Evolutionary conservation across 30 jellyfish, hydroid and myxozoan genomes (phyloP), one percentile per base, ranked within the genome.

Genomic region (Aurelia sp.): DNA sequence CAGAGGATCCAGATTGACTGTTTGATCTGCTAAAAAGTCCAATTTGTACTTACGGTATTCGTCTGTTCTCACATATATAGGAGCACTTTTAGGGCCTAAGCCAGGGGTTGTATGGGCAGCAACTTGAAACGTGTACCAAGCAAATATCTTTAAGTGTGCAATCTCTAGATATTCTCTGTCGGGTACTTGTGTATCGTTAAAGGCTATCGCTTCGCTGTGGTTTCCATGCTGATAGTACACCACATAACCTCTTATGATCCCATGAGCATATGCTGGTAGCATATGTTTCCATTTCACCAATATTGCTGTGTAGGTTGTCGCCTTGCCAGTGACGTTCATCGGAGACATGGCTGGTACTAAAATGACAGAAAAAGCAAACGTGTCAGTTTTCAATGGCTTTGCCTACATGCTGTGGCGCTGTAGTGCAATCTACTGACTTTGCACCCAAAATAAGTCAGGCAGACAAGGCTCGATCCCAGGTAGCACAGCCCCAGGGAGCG

Each of bases 311-410:
- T 81, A 66, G 3, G 84, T 66, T 4, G 83, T 19, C 76, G 79
- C 79, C 33, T 57, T 30, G 31, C 66, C 91, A 7, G 83, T 21
- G 3, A 81, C 84, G 52, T 81, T 81, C 18, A 81, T 21, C 20
- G 91, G 91, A 27, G 91, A 73, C 91, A 81, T 81, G 3, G 91
- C 84, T 66, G 91, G 91, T 27, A 81, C 91, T 81, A 60, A 37
- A 64, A 60, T 11, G 13, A 10, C 3, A 9, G 10, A 44, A 9
- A 44, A 1, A 44, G 15, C 55, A 44, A 44, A 44, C 13, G 8
- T 12, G 9, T 44, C 55, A 44, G 55, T 44, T 7, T 13, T 13
- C 2, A 4, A 44, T 44, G 55, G 15, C 55, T 1, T 8, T 13
- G 55, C 3, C 55, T 44, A 44, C 16, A 2, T 27, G 33, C 33